Percentiles rank a stretch among this genome's conserved stretches.
phyloP scores from a whole-genome alignment of 2,797 vertebrate genomes.

The Chromobotia macracanthus region DNA sequence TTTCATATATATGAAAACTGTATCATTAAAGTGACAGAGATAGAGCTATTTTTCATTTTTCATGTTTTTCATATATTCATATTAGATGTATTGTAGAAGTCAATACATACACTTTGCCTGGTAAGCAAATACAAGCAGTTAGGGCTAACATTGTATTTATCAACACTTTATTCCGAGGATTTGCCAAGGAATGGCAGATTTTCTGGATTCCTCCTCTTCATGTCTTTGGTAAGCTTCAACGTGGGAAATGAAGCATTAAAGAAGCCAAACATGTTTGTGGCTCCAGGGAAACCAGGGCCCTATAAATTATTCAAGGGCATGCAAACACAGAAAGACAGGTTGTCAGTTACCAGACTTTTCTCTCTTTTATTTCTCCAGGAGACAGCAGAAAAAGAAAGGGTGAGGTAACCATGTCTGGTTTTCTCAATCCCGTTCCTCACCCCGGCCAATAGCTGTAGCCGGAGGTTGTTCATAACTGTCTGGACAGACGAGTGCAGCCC shows the following conservation, averaged over 20 bases:
- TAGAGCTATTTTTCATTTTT: too few relatives aligned
- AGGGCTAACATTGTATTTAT: conserved; percentile 14
- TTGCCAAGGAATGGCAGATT: conserved; percentile 41
- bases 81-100: not conserved
- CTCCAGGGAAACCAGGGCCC: conserved; percentile 61
- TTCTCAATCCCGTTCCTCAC: conserved; percentile 36
- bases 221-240: conserved; percentile 48
- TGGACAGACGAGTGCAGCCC: conserved; percentile 62
- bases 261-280: conserved; percentile 61
- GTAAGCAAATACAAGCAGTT: conserved; percentile 9
- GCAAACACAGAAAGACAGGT: conserved; percentile 70
- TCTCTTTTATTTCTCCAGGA: conserved; percentile 44
- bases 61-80: too few relatives aligned
- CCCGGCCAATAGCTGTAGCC: conserved; percentile 62
- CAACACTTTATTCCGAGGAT: conserved; percentile 40
- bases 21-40: too few relatives aligned
- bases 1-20: too few relatives aligned
- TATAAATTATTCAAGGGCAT: conserved; percentile 76
- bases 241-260: conserved; percentile 63
- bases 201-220: conserved; percentile 37
- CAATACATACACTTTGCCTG: not conserved
- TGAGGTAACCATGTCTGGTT: conserved; percentile 4
- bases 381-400: conserved; percentile 17
- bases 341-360: conserved; percentile 72
- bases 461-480: conserved; percentile 67